Percentiles rank a stretch among this genome's conserved stretches.
Evolutionary conservation across 1,140 invertebrate genomes (phyloP).

Genomic region (Aphelenchoides fujianensis): DNA sequence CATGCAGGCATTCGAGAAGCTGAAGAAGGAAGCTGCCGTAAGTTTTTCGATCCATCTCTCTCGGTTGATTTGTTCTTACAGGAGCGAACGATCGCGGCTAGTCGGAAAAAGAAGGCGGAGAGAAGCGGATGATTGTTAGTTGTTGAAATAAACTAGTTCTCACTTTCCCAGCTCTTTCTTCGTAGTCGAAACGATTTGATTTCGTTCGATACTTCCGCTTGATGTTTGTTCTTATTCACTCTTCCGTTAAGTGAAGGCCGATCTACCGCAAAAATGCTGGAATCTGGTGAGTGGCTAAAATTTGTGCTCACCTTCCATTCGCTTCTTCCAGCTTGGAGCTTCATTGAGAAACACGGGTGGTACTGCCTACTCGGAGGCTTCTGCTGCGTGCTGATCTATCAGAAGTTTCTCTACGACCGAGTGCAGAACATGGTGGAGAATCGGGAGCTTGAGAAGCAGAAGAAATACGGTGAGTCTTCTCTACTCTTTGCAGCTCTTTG

Average conservation of each 20-base stretch:
- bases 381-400: constrained; percentile 9
- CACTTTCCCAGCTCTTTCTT: background rate
- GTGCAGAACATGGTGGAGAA: constrained; percentile 5
- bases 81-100: background rate
- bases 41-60: too few species aligned
- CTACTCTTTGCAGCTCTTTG: too few species aligned
- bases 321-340: constrained; percentile 17
- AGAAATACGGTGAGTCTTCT: constrained; percentile 34
- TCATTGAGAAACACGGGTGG: constrained; percentile 35
- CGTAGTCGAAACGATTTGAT: background rate
- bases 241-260: too few species aligned
- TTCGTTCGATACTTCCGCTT: too few species aligned
- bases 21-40: constrained; percentile 23
- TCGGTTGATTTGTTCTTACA: constrained; percentile 1
- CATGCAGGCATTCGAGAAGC: constrained; percentile 77
- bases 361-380: background rate
- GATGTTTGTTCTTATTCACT: too few species aligned
- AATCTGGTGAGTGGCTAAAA: background rate
- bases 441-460: constrained; percentile 22
- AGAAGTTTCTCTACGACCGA: constrained; percentile 20
- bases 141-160: constrained; percentile 2
- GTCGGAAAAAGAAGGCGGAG: background rate
- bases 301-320: too few species aligned
- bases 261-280: constrained; percentile 6
- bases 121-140: background rate